A percentile compares a stretch with the other conserved stretches of the same genome.
phyloP scores from a whole-genome alignment of 2,797 vertebrate species.

The Typhlichthys eigenmanni region DNA sequence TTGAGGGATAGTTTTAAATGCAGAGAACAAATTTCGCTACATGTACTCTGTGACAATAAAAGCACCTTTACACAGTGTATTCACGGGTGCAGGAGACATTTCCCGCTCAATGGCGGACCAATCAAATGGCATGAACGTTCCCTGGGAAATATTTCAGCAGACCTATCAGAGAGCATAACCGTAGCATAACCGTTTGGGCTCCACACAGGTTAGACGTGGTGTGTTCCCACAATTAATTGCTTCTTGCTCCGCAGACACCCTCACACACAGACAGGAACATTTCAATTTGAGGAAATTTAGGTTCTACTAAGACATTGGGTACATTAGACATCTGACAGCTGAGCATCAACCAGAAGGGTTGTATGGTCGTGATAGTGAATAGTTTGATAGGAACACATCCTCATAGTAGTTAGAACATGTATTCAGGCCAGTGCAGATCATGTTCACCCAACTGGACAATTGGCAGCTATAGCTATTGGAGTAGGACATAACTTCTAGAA shows the following conservation, averaged over 20 bases:
- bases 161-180: slow-evolving; percentile 5
- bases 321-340: slow-evolving; percentile 18
- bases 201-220: too few relatives aligned
- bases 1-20: too few relatives aligned
- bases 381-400: slow-evolving; percentile 6
- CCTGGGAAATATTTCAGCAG: slow-evolving; percentile 22
- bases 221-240: too few relatives aligned
- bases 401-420: slow-evolving; percentile 10
- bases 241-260: too few relatives aligned
- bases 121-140: slow-evolving; percentile 15
- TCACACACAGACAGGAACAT: too few relatives aligned
- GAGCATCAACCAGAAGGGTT: slow-evolving; percentile 30
- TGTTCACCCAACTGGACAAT: slow-evolving; percentile 26
- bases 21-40: too few relatives aligned
- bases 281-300: too few relatives aligned
- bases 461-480: neutral
- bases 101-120: slow-evolving; percentile 20
- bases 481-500: slow-evolving; percentile 2
- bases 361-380: slow-evolving; percentile 33
- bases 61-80: too few relatives aligned
- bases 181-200: too few relatives aligned
- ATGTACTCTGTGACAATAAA: too few relatives aligned
- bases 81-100: neutral
- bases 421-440: slow-evolving; percentile 11
- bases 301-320: neutral